These are phyloP conservation scores for Psettodes erumei DNA, from an alignment of 2,113 vertebrate genomes.

Conservation along the genomic window DNA sequence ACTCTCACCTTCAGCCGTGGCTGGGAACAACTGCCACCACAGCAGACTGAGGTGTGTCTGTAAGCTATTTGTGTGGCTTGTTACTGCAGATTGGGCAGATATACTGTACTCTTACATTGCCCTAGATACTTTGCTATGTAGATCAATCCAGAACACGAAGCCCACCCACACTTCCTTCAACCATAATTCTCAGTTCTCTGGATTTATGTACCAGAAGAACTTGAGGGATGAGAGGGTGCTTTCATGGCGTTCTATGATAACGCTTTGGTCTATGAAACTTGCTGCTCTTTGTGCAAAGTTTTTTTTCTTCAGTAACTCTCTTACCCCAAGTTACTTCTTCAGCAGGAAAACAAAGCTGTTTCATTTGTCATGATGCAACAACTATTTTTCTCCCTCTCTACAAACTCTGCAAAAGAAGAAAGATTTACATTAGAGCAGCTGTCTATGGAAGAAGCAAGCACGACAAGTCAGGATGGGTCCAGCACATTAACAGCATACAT, in stretches of 20 bases:
- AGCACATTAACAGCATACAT: constrained; percentile 28
- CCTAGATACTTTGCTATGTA: constrained; percentile 53
- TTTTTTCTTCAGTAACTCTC: constrained; percentile 37
- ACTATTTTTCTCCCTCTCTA: constrained; percentile 5
- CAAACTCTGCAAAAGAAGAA: constrained; percentile 23
- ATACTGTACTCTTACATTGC: constrained; percentile 46
- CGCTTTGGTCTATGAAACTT: constrained; percentile 51
- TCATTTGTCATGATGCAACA: constrained; percentile 27
- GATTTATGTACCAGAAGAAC: constrained; percentile 49
- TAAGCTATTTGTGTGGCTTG: constrained; percentile 23
- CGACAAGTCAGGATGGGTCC: constrained; percentile 17
- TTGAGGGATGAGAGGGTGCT: constrained; percentile 53
- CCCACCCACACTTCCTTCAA: constrained; percentile 59
- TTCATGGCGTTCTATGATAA: constrained; percentile 61
- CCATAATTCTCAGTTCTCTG: constrained; percentile 46
- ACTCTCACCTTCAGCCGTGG: constrained; percentile 75
- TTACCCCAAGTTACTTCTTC: constrained; percentile 46
- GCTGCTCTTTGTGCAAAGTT: constrained; percentile 42
- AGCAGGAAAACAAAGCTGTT: constrained; percentile 37
- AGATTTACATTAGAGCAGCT: constrained; percentile 40
- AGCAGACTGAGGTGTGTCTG: constrained; percentile 32
- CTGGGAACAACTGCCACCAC: constrained; percentile 49
- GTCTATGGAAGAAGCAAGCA: constrained; percentile 39
- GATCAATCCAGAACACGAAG: constrained; percentile 56
- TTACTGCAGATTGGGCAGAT: constrained; percentile 41